These are phyloP conservation scores for Rhinopomastus cyanomelas DNA, from an alignment of 2,113 vertebrate species.

Conservation along the genomic window DNA sequence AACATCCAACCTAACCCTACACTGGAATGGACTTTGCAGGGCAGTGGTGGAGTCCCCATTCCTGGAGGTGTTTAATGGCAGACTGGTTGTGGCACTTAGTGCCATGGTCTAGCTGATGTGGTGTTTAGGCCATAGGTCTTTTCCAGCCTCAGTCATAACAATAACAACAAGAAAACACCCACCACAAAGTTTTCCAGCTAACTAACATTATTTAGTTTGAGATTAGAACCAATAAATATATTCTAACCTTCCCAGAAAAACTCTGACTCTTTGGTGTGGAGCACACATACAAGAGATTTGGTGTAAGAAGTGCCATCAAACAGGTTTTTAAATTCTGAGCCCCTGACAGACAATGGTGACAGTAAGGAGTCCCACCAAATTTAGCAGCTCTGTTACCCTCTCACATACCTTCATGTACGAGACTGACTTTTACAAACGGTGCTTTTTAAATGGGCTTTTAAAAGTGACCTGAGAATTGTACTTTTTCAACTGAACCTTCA, in stretches of 20 bases:
- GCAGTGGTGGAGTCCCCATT: no score
- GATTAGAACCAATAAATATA: neutral
- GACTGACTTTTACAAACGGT: neutral
- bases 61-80: no score
- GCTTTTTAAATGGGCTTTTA: constrained; percentile 20
- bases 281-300: neutral
- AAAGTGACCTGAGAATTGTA: neutral
- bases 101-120: no score
- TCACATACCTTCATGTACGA: neutral
- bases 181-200: neutral
- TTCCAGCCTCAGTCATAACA: no score
- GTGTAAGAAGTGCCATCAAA: neutral
- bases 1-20: no score
- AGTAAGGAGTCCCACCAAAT: neutral
- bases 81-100: no score
- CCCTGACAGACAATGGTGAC: neutral
- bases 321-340: neutral
- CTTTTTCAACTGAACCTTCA: neutral
- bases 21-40: no score
- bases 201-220: neutral
- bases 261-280: neutral
- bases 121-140: no score
- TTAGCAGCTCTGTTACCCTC: neutral
- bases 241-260: neutral
- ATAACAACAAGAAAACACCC: neutral